Percentiles rank a stretch among this genome's conserved stretches.
phyloP scores from a whole-genome alignment of 2,797 vertebrate genomes.

The Pelodytes ibericus region DNA sequence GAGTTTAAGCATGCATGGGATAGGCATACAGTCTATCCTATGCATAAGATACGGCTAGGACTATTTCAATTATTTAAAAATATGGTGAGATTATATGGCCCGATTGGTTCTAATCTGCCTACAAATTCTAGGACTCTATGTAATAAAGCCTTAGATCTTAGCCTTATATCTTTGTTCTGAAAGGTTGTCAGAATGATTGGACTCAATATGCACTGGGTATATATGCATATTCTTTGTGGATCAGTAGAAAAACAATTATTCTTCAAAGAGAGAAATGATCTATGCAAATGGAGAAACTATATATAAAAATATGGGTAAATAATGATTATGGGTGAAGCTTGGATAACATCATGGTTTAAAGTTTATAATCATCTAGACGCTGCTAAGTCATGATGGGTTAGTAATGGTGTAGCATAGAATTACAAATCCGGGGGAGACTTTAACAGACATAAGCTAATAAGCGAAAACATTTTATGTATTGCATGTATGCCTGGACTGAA shows the following conservation, averaged over 20 bases:
- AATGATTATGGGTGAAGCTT: not conserved
- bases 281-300: not conserved
- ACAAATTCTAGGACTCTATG: too few species aligned
- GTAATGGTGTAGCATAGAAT: not conserved
- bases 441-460: not conserved
- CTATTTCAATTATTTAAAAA: too few species aligned
- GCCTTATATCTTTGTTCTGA: slow-evolving; percentile 34
- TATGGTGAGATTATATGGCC: too few species aligned
- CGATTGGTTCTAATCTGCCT: too few species aligned
- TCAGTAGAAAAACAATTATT: slow-evolving; percentile 3
- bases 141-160: too few species aligned
- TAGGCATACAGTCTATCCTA: too few species aligned
- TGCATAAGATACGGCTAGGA: too few species aligned
- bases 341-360: not conserved
- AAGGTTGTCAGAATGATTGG: slow-evolving; percentile 36
- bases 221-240: slow-evolving; percentile 23
- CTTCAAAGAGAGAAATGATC: not conserved
- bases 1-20: too few species aligned
- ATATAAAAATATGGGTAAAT: not conserved
- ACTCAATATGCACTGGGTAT: not conserved
- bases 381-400: not conserved
- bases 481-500: not conserved
- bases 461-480: not conserved
- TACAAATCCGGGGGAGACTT: not conserved
- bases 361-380: not conserved